Percentiles rank a stretch among this genome's conserved stretches.
Evolutionary conservation across 2,797 vertebrate species (phyloP).

Genomic region (Coendou prehensilis): DNA sequence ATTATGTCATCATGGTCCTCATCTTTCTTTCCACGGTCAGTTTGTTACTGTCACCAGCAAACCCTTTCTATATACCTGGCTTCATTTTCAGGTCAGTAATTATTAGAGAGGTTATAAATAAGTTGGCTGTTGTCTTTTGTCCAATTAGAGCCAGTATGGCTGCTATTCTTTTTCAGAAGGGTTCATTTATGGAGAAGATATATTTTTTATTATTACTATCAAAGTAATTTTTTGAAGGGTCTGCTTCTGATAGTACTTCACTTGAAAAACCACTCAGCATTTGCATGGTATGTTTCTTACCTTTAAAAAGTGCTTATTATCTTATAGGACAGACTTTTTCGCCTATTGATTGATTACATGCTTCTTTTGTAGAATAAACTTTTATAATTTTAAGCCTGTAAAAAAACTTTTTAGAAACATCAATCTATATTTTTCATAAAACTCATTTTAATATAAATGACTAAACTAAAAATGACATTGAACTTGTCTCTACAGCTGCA

Average conservation of each 20-base stretch:
- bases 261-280: conserved; percentile 21
- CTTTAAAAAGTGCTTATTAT: conserved; percentile 17
- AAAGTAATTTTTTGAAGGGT: background rate
- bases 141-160: background rate
- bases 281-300: conserved; percentile 10
- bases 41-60: background rate
- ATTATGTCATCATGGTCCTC: background rate
- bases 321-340: background rate
- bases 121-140: background rate
- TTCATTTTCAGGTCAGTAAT: background rate
- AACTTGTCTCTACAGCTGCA: background rate
- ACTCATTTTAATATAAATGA: conserved; percentile 27
- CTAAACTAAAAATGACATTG: background rate
- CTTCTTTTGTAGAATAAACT: conserved; percentile 55
- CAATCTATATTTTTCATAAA: background rate
- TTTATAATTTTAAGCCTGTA: conserved; percentile 35
- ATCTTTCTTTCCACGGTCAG: background rate
- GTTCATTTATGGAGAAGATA: background rate
- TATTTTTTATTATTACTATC: background rate
- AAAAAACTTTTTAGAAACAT: conserved; percentile 1
- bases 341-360: conserved; percentile 9
- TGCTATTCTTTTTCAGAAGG: background rate
- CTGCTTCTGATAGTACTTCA: conserved; percentile 47
- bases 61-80: background rate
- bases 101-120: background rate